Percentiles rank a stretch among this genome's conserved stretches.
phyloP scores from a whole-genome alignment of 2,888 invertebrate species.

The Hoplodrina ambigua region DNA sequence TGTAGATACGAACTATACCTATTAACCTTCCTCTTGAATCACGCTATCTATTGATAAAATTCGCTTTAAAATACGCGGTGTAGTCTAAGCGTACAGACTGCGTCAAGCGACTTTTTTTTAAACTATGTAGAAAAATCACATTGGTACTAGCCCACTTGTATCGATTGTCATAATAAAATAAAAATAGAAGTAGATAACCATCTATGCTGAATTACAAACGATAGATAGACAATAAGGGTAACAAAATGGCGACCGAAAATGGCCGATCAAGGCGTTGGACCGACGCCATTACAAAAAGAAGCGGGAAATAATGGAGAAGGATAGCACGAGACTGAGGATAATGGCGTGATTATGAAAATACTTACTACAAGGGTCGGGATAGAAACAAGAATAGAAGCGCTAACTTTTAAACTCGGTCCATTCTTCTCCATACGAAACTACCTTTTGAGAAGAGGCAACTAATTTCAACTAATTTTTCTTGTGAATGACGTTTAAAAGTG shows the following conservation, averaged over 20 bases:
- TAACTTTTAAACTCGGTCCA: background rate
- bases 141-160: too few relatives aligned
- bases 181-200: background rate
- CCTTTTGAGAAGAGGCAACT: too few relatives aligned
- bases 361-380: background rate
- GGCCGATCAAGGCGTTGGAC: slow-evolving; percentile 33
- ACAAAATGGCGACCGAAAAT: slow-evolving; percentile 42
- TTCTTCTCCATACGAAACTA: too few relatives aligned
- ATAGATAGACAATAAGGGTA: slow-evolving; percentile 11
- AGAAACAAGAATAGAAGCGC: background rate
- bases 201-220: slow-evolving; percentile 19
- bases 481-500: too few relatives aligned
- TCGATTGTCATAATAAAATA: slow-evolving; percentile 10
- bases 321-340: slow-evolving; percentile 3
- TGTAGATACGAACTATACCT: too few relatives aligned
- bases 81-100: too few relatives aligned
- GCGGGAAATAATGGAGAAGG: slow-evolving; percentile 30
- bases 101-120: too few relatives aligned
- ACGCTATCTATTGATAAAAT: too few relatives aligned
- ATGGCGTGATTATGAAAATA: slow-evolving; percentile 30
- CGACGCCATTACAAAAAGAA: slow-evolving; percentile 39
- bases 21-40: too few relatives aligned
- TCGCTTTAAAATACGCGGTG: too few relatives aligned
- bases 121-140: too few relatives aligned
- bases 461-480: too few relatives aligned